Evolutionary conservation across 2,797 vertebrate genomes (phyloP), one percentile per base, ranked within the genome.

Genomic region (Carduelis carduelis): DNA sequence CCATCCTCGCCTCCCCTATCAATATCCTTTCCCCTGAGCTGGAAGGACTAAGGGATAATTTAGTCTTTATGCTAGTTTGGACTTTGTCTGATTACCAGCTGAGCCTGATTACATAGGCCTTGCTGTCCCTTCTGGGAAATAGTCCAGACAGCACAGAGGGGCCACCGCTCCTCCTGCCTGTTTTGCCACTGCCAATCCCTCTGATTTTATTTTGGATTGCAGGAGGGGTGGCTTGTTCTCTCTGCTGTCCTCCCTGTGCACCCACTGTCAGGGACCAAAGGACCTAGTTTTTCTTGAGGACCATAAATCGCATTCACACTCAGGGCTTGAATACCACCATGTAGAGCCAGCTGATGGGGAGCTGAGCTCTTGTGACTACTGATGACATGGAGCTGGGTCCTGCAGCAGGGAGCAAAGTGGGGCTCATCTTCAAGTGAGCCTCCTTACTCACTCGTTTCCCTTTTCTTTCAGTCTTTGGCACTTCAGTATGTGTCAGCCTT

Each of bases 1-100:
- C 95, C 93, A 72, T 66, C 43, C 52, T 93, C 30, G 7, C 39
- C 78, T 89, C 85, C 86, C 44, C 79, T 93, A 28, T 92, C 93
- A 43, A 93, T 94, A 97, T 92, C 74, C 94, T 96, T 96, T 94
- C 94, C 96, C 95, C 91, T 93, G 93, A 85, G 93, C 84, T 94
- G 94, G 94, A 94, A 97, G 94, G 92, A 94, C 90, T 79, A 59
- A 93, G 93, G 96, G 95, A 93, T 96, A 95, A 98, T 97, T 97
- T 96, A 93, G 95, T 95, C 79, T 95, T 87, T 50, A 91, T 82
- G 86, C 95, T 95, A 87, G 91, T 96, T 96, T 96, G 91, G 97
- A 97, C 95, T 97, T 79, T 66, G 95, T 89, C 91, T 96, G 97
- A 97, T 97, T 96, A 82, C 96, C 98, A 98, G 97, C 98, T 98